Conservation (phyloP, 2,888 invertebrate species). For the Plebejus anna region DNA sequence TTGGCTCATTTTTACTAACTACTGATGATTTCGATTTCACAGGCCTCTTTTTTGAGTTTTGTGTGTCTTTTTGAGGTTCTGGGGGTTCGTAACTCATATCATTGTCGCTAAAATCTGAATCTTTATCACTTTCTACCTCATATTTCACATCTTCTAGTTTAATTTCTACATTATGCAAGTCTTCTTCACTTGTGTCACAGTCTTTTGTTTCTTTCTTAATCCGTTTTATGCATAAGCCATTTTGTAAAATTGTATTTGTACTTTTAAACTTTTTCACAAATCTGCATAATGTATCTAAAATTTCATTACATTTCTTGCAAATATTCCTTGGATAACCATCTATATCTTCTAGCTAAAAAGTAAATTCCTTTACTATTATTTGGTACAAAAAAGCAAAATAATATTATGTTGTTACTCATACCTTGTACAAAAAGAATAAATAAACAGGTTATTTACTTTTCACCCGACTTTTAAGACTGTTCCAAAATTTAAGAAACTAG, state of each 20-base stretch:
- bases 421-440: too few species aligned
- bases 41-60: conserved; percentile 32
- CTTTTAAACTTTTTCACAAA: conserved; percentile 61
- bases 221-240: conserved; percentile 44
- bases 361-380: not conserved
- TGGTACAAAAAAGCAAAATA: too few species aligned
- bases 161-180: conserved; percentile 10
- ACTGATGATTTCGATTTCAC: conserved; percentile 30
- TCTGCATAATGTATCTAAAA: conserved; percentile 49
- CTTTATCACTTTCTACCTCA: not conserved
- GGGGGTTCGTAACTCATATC: conserved; percentile 25
- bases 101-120: conserved; percentile 36
- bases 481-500: too few species aligned
- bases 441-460: too few species aligned
- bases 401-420: too few species aligned
- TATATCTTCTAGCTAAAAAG: conserved; percentile 61
- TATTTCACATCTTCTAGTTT: conserved; percentile 34
- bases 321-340: conserved; percentile 62
- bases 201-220: conserved; percentile 51
- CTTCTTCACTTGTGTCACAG: conserved; percentile 33
- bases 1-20: conserved; percentile 37
- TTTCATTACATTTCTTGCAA: conserved; percentile 55
- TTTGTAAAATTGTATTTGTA: conserved; percentile 52
- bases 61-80: conserved; percentile 28
- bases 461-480: too few species aligned